Evolutionary conservation across 2,888 invertebrate genomes (phyloP).

Genomic region (Drosophila barbarae): DNA sequence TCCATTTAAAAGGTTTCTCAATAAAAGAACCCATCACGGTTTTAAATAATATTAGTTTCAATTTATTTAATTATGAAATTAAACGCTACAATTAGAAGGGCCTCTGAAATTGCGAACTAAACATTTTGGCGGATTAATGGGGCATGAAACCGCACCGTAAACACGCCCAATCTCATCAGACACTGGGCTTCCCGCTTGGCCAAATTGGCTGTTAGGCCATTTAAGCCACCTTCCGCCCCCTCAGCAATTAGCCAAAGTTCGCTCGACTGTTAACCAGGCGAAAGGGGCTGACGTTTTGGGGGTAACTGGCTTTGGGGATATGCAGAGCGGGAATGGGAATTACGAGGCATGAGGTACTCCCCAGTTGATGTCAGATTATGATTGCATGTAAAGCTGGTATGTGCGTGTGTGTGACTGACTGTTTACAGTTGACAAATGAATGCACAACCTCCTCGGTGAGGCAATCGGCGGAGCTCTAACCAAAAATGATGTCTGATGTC

Average conservation of each 20-base stretch:
- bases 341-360: slow-evolving; percentile 29
- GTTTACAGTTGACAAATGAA: slow-evolving; percentile 58
- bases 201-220: slow-evolving; percentile 10
- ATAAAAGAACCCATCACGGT: too few relatives aligned
- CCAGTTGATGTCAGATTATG: slow-evolving; percentile 38
- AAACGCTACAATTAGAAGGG: background rate
- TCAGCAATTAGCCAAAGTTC: slow-evolving; percentile 22
- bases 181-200: slow-evolving; percentile 16
- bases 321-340: slow-evolving; percentile 21
- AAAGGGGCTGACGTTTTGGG: background rate
- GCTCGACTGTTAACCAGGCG: slow-evolving; percentile 40
- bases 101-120: slow-evolving; percentile 1
- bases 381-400: slow-evolving; percentile 11
- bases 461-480: slow-evolving; percentile 3
- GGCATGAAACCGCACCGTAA: slow-evolving; percentile 45
- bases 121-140: slow-evolving; percentile 43
- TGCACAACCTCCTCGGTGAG: slow-evolving; percentile 37
- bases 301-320: slow-evolving; percentile 5
- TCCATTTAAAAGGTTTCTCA: too few relatives aligned
- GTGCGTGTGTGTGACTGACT: slow-evolving; percentile 32
- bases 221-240: slow-evolving; percentile 14
- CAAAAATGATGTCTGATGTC: slow-evolving; percentile 10
- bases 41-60: too few relatives aligned
- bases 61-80: background rate
- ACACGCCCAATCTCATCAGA: slow-evolving; percentile 31